phyloP scores from a whole-genome alignment of 2,888 invertebrate species.

The Aphodius granarius region DNA sequence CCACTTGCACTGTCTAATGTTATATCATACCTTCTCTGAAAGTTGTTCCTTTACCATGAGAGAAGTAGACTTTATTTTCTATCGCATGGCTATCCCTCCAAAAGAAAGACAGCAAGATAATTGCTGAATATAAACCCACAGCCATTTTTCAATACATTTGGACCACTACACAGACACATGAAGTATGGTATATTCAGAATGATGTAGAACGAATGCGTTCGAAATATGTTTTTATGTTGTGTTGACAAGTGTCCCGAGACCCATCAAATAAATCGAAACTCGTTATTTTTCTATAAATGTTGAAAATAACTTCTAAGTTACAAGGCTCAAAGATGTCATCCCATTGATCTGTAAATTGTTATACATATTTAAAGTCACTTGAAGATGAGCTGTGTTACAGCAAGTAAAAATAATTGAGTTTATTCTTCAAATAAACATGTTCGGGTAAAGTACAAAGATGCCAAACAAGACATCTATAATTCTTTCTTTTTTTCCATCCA shows the following conservation, averaged over 20 bases:
- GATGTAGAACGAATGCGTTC: not conserved
- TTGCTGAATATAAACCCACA: not conserved
- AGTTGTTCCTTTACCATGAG: not conserved
- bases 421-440: no score
- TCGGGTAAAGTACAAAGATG: no score
- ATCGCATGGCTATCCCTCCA: not conserved
- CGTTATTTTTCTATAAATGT: not conserved
- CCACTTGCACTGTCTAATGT: no score
- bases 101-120: not conserved
- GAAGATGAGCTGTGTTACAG: no score
- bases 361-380: no score
- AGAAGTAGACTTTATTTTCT: slow-evolving; percentile 7
- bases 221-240: not conserved
- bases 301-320: no score
- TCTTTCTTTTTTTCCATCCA: no score
- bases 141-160: not conserved
- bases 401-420: no score
- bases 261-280: not conserved
- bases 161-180: not conserved
- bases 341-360: no score
- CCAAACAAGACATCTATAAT: no score
- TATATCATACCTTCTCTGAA: slow-evolving; percentile 5
- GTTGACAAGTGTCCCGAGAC: not conserved
- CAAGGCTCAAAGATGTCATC: no score
- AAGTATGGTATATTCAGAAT: not conserved